phyloP scores from a whole-genome alignment of 1,140 invertebrate species.

The Drosophila mojavensis region DNA sequence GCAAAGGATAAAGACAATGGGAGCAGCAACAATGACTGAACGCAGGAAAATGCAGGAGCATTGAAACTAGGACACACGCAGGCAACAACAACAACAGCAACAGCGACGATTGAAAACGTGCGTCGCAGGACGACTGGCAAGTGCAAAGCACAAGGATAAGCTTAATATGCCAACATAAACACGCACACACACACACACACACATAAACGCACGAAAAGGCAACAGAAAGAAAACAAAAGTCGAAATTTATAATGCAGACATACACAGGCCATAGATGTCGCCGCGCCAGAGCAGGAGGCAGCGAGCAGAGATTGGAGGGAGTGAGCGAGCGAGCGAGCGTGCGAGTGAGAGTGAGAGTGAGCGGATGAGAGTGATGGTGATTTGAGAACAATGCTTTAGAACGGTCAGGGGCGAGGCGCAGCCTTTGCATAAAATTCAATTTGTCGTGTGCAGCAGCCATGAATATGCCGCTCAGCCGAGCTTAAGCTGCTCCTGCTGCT shows the following conservation, averaged over 20 bases:
- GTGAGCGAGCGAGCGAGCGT: neutral
- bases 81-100: slow-evolving; percentile 29
- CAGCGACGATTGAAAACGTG: slow-evolving; percentile 43
- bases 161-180: slow-evolving; percentile 41
- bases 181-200: neutral
- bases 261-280: slow-evolving; percentile 57
- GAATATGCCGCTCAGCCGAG: slow-evolving; percentile 70
- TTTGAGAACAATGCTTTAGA: slow-evolving; percentile 38
- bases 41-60: slow-evolving; percentile 28
- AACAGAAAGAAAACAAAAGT: slow-evolving; percentile 57
- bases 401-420: slow-evolving; percentile 27
- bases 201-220: slow-evolving; percentile 5
- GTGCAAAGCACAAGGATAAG: slow-evolving; percentile 63
- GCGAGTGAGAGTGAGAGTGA: neutral
- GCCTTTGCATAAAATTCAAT: slow-evolving; percentile 81
- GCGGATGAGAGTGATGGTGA: slow-evolving; percentile 14
- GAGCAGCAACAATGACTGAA: slow-evolving; percentile 10
- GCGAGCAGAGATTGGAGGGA: neutral
- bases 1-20: neutral
- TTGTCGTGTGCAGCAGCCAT: slow-evolving; percentile 80
- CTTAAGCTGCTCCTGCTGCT: slow-evolving; percentile 49
- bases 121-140: slow-evolving; percentile 48
- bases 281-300: slow-evolving; percentile 27
- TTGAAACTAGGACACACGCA: slow-evolving; percentile 47
- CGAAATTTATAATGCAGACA: slow-evolving; percentile 73